phyloP scores from a whole-genome alignment of 2,888 invertebrate species.

The Luperina nickerlii region DNA sequence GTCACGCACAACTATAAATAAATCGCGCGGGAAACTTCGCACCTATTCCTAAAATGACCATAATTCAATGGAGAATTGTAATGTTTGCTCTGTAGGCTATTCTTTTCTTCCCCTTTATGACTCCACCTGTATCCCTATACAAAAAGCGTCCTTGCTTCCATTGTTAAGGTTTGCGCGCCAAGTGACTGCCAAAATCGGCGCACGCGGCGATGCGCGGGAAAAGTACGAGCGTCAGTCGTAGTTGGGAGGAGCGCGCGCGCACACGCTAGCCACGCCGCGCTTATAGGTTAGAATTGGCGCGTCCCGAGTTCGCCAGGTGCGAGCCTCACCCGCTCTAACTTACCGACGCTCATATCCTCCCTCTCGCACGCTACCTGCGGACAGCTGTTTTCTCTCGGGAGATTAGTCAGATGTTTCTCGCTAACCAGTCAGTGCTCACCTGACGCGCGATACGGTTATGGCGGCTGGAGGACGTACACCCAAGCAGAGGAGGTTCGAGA shows the following conservation, averaged over 20 bases:
- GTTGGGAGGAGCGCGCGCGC: conserved; percentile 80
- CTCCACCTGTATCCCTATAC: conserved; percentile 86
- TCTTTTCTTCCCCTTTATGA: conserved; percentile 79
- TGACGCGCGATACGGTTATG: conserved; percentile 83
- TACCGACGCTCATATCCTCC: conserved; percentile 70
- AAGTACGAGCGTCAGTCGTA: conserved; percentile 80
- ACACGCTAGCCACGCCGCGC: conserved; percentile 77
- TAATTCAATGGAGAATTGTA: conserved; percentile 34
- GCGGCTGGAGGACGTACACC: conserved; percentile 88
- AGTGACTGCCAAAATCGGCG: conserved; percentile 88
- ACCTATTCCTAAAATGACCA: conserved; percentile 29
- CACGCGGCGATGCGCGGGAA: conserved; percentile 85
- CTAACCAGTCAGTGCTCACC: conserved; percentile 87
- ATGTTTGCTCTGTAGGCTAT: conserved; percentile 50
- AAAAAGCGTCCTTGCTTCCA: conserved; percentile 88
- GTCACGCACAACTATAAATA: conserved; percentile 71
- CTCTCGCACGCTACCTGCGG: conserved; percentile 84
- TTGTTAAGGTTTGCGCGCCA: conserved; percentile 89
- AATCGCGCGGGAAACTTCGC: conserved; percentile 55
- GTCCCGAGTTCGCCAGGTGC: conserved; percentile 86
- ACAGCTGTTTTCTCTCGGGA: conserved; percentile 90
- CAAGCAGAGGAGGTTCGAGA: conserved; percentile 86
- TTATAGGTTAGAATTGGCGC: conserved; percentile 90
- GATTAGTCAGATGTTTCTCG: conserved; percentile 90
- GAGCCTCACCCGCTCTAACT: conserved; percentile 81